Conservation (phyloP, 2,888 invertebrate genomes). For the Amphipoea lucens region DNA sequence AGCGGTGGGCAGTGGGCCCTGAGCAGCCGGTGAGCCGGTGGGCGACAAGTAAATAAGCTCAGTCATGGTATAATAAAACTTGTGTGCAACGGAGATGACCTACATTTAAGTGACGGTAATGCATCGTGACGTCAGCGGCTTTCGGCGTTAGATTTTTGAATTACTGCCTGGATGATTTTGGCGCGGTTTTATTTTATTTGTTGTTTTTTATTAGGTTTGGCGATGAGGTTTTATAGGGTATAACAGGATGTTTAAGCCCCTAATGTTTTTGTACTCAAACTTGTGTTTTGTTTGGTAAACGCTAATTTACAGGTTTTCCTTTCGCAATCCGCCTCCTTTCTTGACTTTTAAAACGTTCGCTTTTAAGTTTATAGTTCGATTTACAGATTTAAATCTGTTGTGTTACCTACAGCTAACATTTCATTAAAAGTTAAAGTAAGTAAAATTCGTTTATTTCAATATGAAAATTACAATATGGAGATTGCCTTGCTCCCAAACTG, state of each 20-base stretch:
- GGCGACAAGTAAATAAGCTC: conserved; percentile 28
- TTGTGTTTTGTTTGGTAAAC: neutral
- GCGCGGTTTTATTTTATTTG: conserved; percentile 33
- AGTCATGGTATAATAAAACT: conserved; percentile 3
- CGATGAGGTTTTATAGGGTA: conserved; percentile 37
- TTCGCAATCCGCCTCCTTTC: neutral
- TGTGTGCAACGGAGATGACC: conserved; percentile 64
- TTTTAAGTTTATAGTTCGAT: neutral
- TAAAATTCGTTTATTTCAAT: neutral
- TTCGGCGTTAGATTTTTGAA: conserved; percentile 65
- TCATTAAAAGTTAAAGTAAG: neutral
- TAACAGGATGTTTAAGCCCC: neutral
- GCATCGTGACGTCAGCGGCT: conserved; percentile 68
- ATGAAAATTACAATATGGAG: too few species aligned
- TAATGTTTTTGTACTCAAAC: neutral
- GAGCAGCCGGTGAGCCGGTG: neutral
- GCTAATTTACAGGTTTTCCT: neutral
- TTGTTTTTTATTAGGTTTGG: conserved; percentile 4
- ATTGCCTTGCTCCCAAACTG: too few species aligned
- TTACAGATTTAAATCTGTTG: neutral
- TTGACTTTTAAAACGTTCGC: neutral
- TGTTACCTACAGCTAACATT: neutral
- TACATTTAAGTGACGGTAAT: conserved; percentile 63
- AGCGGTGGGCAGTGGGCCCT: neutral
- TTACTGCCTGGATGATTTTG: conserved; percentile 33